These are phyloP conservation scores for Nansenia antarctica DNA, from an alignment of 2,113 vertebrate species.

Conservation along the genomic window DNA sequence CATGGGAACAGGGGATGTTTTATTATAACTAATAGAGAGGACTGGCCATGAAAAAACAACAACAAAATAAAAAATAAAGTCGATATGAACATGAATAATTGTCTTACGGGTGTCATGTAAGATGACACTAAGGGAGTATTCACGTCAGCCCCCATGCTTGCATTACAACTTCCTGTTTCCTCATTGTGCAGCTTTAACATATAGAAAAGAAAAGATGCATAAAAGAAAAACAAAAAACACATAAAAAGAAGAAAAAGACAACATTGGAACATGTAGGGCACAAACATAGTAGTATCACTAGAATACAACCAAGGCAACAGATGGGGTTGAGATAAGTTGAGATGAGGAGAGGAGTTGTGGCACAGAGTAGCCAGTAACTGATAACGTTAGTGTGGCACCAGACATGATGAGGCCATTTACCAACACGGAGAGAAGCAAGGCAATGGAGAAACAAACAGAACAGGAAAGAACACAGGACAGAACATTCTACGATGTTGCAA, in stretches of 20 bases:
- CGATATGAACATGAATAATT: neutral
- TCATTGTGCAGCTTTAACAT: too few relatives aligned
- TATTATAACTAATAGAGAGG: neutral
- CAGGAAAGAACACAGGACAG: neutral
- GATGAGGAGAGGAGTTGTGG: neutral
- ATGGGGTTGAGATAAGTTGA: neutral
- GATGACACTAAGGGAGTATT: neutral
- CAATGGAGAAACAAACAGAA: neutral
- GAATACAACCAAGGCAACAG: neutral
- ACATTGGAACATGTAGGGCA: neutral
- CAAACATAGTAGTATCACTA: neutral
- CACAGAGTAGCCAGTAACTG: neutral
- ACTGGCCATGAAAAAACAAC: neutral
- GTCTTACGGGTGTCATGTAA: too few relatives aligned
- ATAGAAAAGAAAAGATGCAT: too few relatives aligned
- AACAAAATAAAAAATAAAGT: neutral
- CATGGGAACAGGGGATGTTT: neutral
- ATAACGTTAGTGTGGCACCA: neutral
- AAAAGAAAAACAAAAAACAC: too few relatives aligned
- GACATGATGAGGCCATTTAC: neutral
- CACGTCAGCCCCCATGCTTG: neutral
- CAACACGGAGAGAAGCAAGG: neutral
- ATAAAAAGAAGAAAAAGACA: neutral
- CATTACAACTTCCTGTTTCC: too few relatives aligned
- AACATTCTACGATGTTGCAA: neutral